These are phyloP conservation scores for Burhinus bistriatus DNA, from an alignment of 2,113 vertebrate species.

Conservation along the genomic window DNA sequence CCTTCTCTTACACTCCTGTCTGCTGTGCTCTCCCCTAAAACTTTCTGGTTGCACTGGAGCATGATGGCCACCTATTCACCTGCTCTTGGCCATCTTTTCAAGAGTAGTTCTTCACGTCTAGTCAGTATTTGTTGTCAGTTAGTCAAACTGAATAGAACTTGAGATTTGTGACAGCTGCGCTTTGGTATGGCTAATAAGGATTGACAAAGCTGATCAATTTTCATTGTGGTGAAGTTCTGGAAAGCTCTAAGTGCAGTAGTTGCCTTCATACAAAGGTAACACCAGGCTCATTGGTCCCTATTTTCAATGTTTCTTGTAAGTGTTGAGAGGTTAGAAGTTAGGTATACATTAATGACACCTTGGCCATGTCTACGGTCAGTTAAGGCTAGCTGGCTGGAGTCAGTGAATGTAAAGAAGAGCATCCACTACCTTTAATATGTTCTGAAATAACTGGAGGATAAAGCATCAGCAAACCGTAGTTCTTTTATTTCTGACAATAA, in stretches of 20 bases:
- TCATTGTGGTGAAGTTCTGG: neutral
- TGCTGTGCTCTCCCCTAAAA: neutral
- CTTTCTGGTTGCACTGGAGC: neutral
- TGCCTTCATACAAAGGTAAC: neutral
- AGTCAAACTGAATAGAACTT: too few relatives aligned
- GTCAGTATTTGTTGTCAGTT: neutral
- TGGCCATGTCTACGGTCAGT: fast-evolving
- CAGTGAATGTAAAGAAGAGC: neutral
- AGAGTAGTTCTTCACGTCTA: neutral
- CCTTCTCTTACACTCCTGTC: neutral
- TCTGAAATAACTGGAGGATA: neutral
- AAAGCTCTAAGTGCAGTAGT: neutral
- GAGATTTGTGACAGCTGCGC: neutral
- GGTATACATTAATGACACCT: fast-evolving
- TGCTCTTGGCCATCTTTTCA: neutral
- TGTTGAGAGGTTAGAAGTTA: neutral
- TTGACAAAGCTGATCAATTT: neutral
- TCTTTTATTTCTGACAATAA: neutral
- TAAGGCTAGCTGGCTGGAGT: neutral
- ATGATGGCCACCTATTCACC: neutral
- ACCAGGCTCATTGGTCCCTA: fast-evolving
- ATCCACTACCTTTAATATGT: neutral
- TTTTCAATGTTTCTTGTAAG: neutral
- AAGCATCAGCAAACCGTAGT: neutral
- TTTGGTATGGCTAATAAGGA: neutral